phyloP scores from a whole-genome alignment of 2,113 vertebrate species.

The Suncus etruscus region DNA sequence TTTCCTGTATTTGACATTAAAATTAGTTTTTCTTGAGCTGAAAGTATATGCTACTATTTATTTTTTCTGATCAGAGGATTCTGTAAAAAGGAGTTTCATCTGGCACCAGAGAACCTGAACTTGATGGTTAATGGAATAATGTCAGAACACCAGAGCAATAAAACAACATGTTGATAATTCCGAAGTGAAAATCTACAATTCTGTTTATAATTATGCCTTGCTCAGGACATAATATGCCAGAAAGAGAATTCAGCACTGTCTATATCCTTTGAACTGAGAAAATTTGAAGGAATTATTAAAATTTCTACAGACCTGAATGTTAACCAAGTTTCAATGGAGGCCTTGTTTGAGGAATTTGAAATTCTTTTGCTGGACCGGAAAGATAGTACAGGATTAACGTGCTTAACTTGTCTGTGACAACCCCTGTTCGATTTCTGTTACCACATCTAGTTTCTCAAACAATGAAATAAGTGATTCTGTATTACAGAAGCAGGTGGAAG shows the following conservation, averaged over 20 bases:
- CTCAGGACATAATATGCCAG: background rate
- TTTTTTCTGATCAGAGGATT: too few species aligned
- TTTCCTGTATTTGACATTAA: constrained; percentile 2
- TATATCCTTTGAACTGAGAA: background rate
- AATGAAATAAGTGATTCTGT: too few species aligned
- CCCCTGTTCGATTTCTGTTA: too few species aligned
- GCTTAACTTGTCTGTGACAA: too few species aligned
- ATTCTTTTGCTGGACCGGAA: background rate
- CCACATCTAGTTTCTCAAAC: too few species aligned
- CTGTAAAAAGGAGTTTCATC: too few species aligned
- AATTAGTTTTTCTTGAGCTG: background rate
- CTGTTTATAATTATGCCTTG: constrained; percentile 5
- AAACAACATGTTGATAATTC: background rate
- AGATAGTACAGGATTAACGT: too few species aligned
- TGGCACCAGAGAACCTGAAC: background rate
- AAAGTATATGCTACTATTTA: background rate
- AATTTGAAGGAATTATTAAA: constrained; percentile 22
- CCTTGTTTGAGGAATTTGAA: constrained; percentile 2
- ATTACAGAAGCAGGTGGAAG: too few species aligned
- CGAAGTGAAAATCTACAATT: background rate
- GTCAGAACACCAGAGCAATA: background rate
- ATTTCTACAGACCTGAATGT: background rate
- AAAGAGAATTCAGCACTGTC: background rate
- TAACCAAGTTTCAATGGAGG: constrained; percentile 24
- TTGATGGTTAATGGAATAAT: background rate